These are phyloP conservation scores for Apotomis turbidana DNA, from an alignment of 2,888 invertebrate species.

Conservation along the genomic window DNA sequence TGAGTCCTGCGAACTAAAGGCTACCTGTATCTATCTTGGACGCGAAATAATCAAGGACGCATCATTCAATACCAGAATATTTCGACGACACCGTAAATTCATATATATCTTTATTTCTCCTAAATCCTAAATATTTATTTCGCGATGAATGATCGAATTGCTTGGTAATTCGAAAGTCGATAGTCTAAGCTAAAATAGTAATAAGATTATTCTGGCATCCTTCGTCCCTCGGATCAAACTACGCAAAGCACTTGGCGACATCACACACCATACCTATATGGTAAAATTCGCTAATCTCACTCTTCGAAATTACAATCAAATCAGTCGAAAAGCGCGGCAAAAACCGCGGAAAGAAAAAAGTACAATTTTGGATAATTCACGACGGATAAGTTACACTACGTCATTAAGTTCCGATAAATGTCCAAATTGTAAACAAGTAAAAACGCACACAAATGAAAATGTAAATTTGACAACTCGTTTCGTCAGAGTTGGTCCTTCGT, in stretches of 20 bases:
- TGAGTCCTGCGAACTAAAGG: constrained; percentile 43
- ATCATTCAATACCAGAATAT: constrained; percentile 57
- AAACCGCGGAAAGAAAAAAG: constrained; percentile 49
- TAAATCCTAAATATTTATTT: constrained; percentile 76
- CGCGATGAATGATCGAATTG: constrained; percentile 83
- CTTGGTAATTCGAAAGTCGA: constrained; percentile 78
- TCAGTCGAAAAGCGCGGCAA: constrained; percentile 71
- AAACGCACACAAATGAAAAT: constrained; percentile 50
- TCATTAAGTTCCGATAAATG: constrained; percentile 54
- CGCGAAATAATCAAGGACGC: constrained; percentile 63
- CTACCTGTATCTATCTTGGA: constrained; percentile 62
- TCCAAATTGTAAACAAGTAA: constrained; percentile 50
- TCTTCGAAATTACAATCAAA: constrained; percentile 68
- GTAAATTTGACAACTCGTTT: constrained; percentile 59
- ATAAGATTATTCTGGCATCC: constrained; percentile 76
- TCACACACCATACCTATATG: constrained; percentile 71
- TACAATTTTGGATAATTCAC: constrained; percentile 59
- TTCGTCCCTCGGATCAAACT: constrained; percentile 65
- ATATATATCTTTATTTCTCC: constrained; percentile 75
- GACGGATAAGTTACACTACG: constrained; percentile 46
- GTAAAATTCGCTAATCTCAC: constrained; percentile 79
- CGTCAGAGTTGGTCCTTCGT: constrained; percentile 56
- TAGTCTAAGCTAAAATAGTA: constrained; percentile 76
- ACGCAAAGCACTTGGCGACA: constrained; percentile 71
- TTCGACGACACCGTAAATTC: constrained; percentile 66